Conservation (phyloP, 2,797 vertebrate species). For the Pseudotriccus pelzelni region DNA sequence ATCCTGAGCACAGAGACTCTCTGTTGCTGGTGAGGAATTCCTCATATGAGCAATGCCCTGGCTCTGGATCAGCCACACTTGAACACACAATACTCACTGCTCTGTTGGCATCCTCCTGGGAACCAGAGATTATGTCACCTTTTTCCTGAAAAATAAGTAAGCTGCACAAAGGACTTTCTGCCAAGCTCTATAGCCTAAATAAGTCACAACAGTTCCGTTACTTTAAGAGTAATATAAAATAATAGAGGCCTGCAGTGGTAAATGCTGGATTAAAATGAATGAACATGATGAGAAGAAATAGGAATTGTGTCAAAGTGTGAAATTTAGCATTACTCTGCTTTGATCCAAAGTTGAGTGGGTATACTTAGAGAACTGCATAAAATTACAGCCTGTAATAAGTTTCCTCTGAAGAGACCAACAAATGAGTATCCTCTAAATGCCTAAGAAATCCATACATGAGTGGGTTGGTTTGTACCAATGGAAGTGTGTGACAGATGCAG, state of each 20-base stretch:
- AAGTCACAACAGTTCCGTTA: background rate
- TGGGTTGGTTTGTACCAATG: background rate
- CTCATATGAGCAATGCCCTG: background rate
- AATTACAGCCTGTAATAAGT: background rate
- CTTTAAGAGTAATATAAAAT: background rate
- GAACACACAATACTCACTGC: background rate
- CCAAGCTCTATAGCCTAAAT: background rate
- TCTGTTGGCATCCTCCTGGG: background rate
- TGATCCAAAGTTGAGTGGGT: background rate
- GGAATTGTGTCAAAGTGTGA: background rate
- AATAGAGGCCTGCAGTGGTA: background rate
- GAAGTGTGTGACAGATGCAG: background rate
- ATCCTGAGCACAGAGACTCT: background rate
- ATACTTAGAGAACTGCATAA: background rate
- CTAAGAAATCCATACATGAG: background rate
- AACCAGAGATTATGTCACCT: background rate
- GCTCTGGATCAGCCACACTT: background rate
- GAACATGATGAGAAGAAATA: background rate
- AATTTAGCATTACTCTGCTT: background rate
- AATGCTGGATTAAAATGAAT: background rate
- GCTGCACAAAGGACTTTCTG: background rate
- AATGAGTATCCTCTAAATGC: background rate
- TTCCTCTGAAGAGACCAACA: background rate
- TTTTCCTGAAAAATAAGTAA: constrained; percentile 29
- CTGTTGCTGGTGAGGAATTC: background rate